phyloP scores from a whole-genome alignment of 2,113 vertebrate genomes.

The Bufo gargarizans region DNA sequence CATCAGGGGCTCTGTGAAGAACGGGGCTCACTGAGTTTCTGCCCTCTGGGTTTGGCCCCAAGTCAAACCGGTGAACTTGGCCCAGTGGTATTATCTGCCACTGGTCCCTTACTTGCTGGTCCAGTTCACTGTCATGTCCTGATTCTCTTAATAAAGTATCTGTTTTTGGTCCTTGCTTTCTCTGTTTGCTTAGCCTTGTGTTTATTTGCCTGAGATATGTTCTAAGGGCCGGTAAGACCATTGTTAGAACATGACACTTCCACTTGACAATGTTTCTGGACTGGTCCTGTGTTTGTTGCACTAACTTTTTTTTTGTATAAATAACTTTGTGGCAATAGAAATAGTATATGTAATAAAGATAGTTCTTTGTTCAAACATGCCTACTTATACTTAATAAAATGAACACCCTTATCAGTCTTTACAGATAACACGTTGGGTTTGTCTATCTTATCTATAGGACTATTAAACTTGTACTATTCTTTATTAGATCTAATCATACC shows the following conservation, averaged over 20 bases:
- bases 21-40: no score
- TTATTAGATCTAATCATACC: slow-evolving; percentile 64
- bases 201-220: no score
- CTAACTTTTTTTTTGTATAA: background rate
- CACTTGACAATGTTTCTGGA: background rate
- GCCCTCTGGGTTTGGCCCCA: no score
- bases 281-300: background rate
- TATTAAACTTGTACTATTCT: slow-evolving; percentile 66
- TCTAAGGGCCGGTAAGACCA: no score
- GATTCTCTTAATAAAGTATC: no score
- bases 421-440: slow-evolving; percentile 60
- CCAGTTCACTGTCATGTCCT: no score
- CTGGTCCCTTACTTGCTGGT: no score
- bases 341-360: background rate
- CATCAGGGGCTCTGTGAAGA: no score
- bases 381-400: slow-evolving; percentile 40
- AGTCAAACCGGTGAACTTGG: no score
- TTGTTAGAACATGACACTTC: background rate
- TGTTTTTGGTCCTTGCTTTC: no score
- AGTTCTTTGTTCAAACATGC: slow-evolving; percentile 19
- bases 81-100: no score
- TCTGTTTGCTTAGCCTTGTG: no score
- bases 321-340: background rate
- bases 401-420: slow-evolving; percentile 54
- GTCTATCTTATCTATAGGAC: slow-evolving; percentile 71